Evolutionary conservation across 2,797 vertebrate species (phyloP), one percentile per base, ranked within the genome.

Genomic region (Mormyrus proboscirostris): DNA sequence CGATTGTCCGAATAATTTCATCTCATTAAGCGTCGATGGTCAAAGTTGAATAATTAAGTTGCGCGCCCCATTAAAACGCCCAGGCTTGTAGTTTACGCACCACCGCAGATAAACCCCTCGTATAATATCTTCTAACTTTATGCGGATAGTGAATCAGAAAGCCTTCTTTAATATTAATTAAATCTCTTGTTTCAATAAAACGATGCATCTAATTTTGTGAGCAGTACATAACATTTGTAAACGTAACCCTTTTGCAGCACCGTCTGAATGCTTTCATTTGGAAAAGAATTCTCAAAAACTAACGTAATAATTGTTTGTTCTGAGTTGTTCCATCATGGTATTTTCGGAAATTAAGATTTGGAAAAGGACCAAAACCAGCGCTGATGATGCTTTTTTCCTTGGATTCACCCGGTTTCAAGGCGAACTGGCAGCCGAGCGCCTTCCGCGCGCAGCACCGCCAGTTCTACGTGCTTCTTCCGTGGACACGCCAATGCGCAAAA

Each of bases 401-500:
- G 49, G 89, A 89, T 76, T 82, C 6, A 73, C 82, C 44, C 29
- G 84, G 44, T 19, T 29, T 22, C 14, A 86, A 59, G n/a, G 29
- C 49, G 55, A 44, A 22, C 69, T 69, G 53, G 55, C 25, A 90
- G 0, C 38, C 69, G 53, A 57, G 0, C 22, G 29, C 49, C 82
- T 41, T 19, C 12, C 7, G 89, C 82, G 84, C 91, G 86, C 73
- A 85, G 16, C 88, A 76, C 55, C 47, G n/a, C 57, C 89, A 62
- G 59, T 10, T 88, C 25, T 73, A n/a, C 88, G 0, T 84, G 88
- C 82, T 44, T 89, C 65, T 86, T 14, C 88, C 86, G 38, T 53
- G 88, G 87, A 62, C 86, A 90, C 89, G 82, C 89, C 76, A 90
- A 89, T 94, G 94, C 93, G 93, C 93, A 91, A 94, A 92, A 92